Percentiles rank a stretch among this genome's conserved stretches.
phyloP scores from a whole-genome alignment of 2,888 invertebrate genomes.

The Psococerastis gibbosa region DNA sequence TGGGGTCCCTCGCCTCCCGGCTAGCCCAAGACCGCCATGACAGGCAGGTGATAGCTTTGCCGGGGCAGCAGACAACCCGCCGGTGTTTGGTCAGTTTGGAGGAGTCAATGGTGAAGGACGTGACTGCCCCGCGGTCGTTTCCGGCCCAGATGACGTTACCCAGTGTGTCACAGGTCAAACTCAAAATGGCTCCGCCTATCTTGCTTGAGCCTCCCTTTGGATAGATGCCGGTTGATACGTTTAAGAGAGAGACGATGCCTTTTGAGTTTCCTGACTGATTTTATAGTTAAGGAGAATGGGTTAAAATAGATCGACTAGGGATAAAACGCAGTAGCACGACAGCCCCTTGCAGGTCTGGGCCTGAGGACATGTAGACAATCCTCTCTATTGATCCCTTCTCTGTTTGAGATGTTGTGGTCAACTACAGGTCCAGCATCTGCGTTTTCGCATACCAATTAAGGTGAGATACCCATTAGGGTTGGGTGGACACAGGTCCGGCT shows the following conservation, averaged over 20 bases:
- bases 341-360: too few species aligned
- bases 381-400: too few species aligned
- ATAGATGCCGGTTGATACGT: conserved; percentile 70
- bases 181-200: conserved; percentile 34
- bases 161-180: conserved; percentile 56
- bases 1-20: conserved; percentile 49
- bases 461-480: too few species aligned
- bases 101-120: conserved; percentile 49
- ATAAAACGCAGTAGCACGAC: too few species aligned
- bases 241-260: conserved; percentile 58
- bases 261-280: conserved; percentile 45
- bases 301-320: conserved; percentile 12
- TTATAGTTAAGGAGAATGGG: conserved; percentile 11
- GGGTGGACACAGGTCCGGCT: too few species aligned
- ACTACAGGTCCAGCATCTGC: too few species aligned
- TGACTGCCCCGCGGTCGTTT: conserved; percentile 35
- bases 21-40: conserved; percentile 69
- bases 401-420: too few species aligned
- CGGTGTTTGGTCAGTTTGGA: conserved; percentile 47
- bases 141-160: conserved; percentile 59
- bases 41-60: conserved; percentile 49
- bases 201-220: conserved; percentile 36
- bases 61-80: conserved; percentile 36
- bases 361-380: too few species aligned
- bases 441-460: too few species aligned